These are phyloP conservation scores for Balanococcus diminutus DNA, from an alignment of 2,888 invertebrate species.

Conservation along the genomic window DNA sequence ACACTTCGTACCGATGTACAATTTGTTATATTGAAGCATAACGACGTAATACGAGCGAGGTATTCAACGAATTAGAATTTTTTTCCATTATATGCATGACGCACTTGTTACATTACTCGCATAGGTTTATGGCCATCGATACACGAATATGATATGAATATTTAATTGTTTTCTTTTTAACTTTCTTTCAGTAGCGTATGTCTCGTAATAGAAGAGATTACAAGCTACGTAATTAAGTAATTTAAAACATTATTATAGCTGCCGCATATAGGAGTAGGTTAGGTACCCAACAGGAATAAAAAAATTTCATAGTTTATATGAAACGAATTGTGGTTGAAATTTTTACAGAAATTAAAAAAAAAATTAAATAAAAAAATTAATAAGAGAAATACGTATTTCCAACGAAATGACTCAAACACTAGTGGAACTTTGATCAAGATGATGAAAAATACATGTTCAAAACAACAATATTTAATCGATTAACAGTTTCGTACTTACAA, in stretches of 20 bases:
- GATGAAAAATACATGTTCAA: not conserved
- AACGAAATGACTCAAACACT: too few species aligned
- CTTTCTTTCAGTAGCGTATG: not conserved
- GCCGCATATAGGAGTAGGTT: too few species aligned
- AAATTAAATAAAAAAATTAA: too few species aligned
- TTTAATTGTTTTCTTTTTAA: conserved; percentile 15
- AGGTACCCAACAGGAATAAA: too few species aligned
- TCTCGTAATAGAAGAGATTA: not conserved
- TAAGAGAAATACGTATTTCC: too few species aligned
- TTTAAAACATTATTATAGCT: not conserved
- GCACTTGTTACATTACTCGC: conserved; percentile 3
- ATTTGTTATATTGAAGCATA: not conserved
- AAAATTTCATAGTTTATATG: too few species aligned
- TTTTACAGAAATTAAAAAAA: too few species aligned
- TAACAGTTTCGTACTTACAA: not conserved
- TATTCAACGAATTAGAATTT: conserved; percentile 21
- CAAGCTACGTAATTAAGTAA: not conserved
- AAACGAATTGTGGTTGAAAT: too few species aligned
- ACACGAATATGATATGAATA: conserved; percentile 11
- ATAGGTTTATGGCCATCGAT: conserved; percentile 6
- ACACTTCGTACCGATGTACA: not conserved
- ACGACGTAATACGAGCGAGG: not conserved
- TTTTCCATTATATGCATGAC: conserved; percentile 13
- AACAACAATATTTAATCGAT: not conserved
- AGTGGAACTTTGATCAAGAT: not conserved